Evolutionary conservation across 2,113 vertebrate genomes (phyloP), one percentile per base, ranked within the genome.

Genomic region (Lutjanus erythropterus): DNA sequence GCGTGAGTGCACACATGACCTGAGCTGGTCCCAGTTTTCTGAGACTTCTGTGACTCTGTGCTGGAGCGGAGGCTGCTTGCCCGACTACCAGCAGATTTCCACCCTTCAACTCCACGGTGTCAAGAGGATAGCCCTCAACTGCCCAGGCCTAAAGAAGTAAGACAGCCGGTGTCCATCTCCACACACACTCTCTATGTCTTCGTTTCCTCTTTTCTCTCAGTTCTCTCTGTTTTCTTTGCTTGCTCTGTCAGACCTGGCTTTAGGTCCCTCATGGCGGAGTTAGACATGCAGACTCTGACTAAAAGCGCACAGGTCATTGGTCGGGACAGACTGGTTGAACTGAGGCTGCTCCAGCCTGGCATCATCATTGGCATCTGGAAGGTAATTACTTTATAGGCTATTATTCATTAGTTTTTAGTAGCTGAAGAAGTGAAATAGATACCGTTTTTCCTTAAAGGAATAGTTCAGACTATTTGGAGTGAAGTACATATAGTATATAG

Each of bases 281-380:
- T 96, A 61, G 69, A 89, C 27, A 77, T 96, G 87, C 83, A 78
- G 77, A 46, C 90, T 41, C 19, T 96, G n/a, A 73, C 65, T 60
- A 56, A 86, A 81, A 69, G 5, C 6, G 19, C 35, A 21, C 69
- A 82, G 50, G 55, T 89, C 72, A 42, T 96, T 60, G 96, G 96
- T 39, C 89, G 91, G 16, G 96, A 97, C 88, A 76, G 58, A 10
- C 78, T 96, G 75, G 80, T 97, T 29, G 91, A 94, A 53, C 76
- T 97, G 75, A 91, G 95, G 80, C 86, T 84, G 56, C 62, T 96
- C 12, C 60, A 93, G 52, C 95, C 96, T 14, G 96, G 95, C 31
- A 68, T 97, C 6, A 39, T 96, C 71, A 12, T 98, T 23, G 97
- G 96, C 25, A 69, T 96, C 42, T 98, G 97, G 97, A 96, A 93